These are phyloP conservation scores for Corythaeola cristata DNA, from an alignment of 2,113 vertebrate species.

Conservation along the genomic window DNA sequence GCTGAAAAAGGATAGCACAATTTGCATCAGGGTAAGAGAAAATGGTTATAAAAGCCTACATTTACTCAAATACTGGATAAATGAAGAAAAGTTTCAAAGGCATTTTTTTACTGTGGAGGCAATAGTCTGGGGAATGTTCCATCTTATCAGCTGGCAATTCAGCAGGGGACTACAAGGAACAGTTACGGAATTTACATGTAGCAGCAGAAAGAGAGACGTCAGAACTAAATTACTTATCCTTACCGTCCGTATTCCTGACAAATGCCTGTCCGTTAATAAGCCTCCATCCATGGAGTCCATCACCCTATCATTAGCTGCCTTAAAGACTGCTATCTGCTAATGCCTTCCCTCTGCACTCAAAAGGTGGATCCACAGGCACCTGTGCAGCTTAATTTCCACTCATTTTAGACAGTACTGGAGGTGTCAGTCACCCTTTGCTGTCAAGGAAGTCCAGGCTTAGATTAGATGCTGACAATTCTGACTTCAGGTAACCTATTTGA, in stretches of 20 bases:
- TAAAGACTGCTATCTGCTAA: not conserved
- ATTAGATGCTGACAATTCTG: not conserved
- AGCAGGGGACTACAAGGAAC: not conserved
- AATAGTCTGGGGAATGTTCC: not conserved
- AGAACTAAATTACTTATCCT: not conserved
- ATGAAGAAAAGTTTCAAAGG: not conserved
- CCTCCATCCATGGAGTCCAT: not conserved
- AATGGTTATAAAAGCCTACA: not conserved
- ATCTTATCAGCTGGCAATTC: not conserved
- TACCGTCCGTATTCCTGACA: not conserved
- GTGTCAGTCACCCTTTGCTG: not conserved
- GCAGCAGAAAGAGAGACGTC: not conserved
- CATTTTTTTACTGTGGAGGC: not conserved
- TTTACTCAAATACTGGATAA: not conserved
- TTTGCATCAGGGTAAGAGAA: not conserved
- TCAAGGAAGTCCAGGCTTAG: not conserved
- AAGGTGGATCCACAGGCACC: not conserved
- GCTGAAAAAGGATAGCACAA: not conserved
- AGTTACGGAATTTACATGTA: not conserved
- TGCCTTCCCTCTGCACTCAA: not conserved
- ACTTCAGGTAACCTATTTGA: not conserved
- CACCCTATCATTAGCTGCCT: not conserved
- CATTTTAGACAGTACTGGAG: not conserved
- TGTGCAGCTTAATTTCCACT: not conserved
- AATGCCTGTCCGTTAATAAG: not conserved